Conservation (phyloP, 2,888 invertebrate genomes). For the Acrobeloides nanus region DNA sequence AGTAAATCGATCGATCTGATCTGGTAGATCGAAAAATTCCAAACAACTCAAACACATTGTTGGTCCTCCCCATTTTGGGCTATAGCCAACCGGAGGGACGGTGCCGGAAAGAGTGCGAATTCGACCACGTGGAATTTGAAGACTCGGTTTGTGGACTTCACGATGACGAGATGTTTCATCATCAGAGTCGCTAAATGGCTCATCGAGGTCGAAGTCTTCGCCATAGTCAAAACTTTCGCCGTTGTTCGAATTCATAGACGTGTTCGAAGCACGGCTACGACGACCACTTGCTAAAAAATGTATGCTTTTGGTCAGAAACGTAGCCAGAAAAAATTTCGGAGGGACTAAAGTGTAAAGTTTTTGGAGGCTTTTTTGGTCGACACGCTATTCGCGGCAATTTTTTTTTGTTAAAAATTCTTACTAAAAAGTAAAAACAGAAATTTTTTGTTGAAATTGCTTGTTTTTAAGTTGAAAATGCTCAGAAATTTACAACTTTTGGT, state of each 20-base stretch:
- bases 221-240: constrained; percentile 46
- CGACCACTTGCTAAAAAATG: background rate
- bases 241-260: constrained; percentile 38
- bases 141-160: constrained; percentile 38
- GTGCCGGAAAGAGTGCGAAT: constrained; percentile 52
- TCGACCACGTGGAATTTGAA: constrained; percentile 45
- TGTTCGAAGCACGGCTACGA: constrained; percentile 16
- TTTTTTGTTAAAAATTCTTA: no score
- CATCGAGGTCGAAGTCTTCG: constrained; percentile 50
- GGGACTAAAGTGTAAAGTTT: no score
- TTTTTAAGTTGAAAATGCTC: no score
- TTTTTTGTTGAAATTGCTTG: no score
- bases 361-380: no score
- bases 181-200: constrained; percentile 52
- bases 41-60: constrained; percentile 53
- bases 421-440: no score
- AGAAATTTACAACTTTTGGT: no score
- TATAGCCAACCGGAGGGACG: constrained; percentile 34
- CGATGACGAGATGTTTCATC: constrained; percentile 37
- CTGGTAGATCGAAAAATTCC: constrained; percentile 53
- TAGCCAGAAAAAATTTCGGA: no score
- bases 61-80: constrained; percentile 53
- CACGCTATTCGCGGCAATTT: no score
- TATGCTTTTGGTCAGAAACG: constrained; percentile 1
- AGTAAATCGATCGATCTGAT: constrained; percentile 37